These are phyloP conservation scores for Cynocephalus volans DNA, from an alignment of 2,113 vertebrate genomes.

Conservation along the genomic window DNA sequence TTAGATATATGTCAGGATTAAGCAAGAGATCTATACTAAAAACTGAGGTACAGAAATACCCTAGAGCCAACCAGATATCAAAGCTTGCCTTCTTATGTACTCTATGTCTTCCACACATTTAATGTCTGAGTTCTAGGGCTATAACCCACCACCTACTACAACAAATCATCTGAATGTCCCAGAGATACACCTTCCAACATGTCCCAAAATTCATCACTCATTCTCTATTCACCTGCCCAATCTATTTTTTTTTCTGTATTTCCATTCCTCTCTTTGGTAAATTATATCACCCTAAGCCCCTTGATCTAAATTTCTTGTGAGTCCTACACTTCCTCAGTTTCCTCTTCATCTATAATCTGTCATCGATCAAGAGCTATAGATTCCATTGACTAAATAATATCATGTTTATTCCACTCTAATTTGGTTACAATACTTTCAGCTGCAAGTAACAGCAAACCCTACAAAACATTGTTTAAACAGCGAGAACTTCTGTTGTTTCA, in stretches of 20 bases:
- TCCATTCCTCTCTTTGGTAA: background rate
- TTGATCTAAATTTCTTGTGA: background rate
- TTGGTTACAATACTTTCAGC: background rate
- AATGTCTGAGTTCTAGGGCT: background rate
- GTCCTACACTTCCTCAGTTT: background rate
- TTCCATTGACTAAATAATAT: background rate
- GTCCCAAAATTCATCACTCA: background rate
- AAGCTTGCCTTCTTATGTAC: background rate
- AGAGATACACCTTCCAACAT: background rate
- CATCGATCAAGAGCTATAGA: background rate
- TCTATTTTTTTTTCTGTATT: background rate
- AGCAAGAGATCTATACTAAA: background rate
- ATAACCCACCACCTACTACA: background rate
- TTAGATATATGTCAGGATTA: slow-evolving; percentile 4
- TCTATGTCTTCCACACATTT: background rate
- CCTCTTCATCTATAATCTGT: background rate
- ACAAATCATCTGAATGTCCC: background rate
- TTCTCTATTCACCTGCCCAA: background rate
- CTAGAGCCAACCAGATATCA: background rate
- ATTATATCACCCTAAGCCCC: background rate
- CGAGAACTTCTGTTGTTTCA: background rate
- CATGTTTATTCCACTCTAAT: background rate
- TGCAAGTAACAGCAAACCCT: background rate
- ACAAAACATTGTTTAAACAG: background rate
- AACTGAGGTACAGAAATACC: background rate